Conservation (phyloP, 2,888 invertebrate genomes). For the Protophormia terraenovae region DNA sequence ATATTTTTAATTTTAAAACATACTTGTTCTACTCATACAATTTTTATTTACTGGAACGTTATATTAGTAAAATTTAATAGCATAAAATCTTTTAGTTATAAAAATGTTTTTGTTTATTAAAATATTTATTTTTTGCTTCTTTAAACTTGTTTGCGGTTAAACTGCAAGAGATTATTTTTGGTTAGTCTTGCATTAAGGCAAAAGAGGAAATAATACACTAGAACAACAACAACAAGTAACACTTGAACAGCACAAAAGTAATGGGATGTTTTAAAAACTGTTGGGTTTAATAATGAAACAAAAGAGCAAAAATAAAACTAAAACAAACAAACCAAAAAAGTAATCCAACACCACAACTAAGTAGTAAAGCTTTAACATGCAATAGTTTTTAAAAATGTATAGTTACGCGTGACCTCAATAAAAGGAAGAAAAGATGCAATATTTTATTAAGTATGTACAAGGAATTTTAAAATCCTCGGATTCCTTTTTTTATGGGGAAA, state of each 20-base stretch:
- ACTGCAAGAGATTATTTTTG: neutral
- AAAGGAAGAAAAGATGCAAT: too few relatives aligned
- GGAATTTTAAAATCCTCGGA: too few relatives aligned
- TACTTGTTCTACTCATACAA: neutral
- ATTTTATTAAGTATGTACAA: too few relatives aligned
- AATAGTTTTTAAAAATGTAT: too few relatives aligned
- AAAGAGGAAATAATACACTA: neutral
- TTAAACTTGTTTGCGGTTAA: neutral
- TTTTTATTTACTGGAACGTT: neutral
- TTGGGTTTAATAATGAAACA: neutral
- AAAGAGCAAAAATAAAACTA: neutral
- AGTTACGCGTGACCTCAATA: too few relatives aligned
- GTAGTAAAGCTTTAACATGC: neutral
- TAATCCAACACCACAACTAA: neutral
- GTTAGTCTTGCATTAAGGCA: neutral
- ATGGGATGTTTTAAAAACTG: neutral
- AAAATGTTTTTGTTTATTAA: neutral
- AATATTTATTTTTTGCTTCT: neutral
- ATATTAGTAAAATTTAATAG: neutral
- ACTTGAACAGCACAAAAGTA: too few relatives aligned
- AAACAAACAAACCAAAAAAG: neutral
- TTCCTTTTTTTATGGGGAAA: too few relatives aligned
- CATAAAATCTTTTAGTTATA: neutral
- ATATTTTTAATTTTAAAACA: neutral
- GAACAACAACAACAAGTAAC: neutral